Conservation (phyloP, 1,140 invertebrate genomes). For the Megalopta genalis region DNA sequence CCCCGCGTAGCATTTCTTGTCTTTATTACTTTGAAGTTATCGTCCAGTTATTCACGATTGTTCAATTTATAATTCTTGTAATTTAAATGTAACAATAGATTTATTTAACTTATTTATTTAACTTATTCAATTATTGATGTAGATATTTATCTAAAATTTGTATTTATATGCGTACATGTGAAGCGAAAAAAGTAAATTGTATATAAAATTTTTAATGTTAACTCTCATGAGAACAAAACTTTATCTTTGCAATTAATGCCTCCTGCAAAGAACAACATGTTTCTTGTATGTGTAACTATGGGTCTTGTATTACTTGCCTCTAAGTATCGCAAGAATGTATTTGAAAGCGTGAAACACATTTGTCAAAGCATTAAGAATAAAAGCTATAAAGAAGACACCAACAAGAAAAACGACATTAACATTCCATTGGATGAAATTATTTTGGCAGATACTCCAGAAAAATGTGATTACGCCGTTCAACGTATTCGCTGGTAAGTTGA, state of each 20-base stretch:
- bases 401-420: conserved; percentile 56
- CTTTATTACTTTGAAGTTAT: not conserved
- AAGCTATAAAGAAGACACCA: conserved; percentile 31
- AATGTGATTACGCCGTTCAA: conserved; percentile 76
- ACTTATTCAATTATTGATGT: not conserved
- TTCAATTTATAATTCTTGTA: not conserved
- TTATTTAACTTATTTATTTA: conserved; percentile 33
- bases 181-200: conserved; percentile 35
- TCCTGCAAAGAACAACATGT: conserved; percentile 69
- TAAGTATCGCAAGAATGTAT: conserved; percentile 76
- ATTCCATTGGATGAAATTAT: conserved; percentile 72
- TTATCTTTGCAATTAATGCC: conserved; percentile 58
- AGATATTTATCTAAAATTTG: not conserved
- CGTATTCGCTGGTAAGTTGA: conserved; percentile 73
- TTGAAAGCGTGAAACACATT: conserved; percentile 72
- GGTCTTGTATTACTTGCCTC: conserved; percentile 75
- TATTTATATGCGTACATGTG: not conserved
- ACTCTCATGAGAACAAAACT: conserved; percentile 18
- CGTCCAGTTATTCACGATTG: conserved; percentile 13
- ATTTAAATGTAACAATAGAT: not conserved
- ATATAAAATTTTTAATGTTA: conserved; percentile 40
- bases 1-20: not conserved
- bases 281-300: conserved; percentile 74
- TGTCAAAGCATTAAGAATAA: conserved; percentile 67
- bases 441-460: conserved; percentile 74